phyloP scores from a whole-genome alignment of 2,113 vertebrate genomes.

The Pandion haliaetus region DNA sequence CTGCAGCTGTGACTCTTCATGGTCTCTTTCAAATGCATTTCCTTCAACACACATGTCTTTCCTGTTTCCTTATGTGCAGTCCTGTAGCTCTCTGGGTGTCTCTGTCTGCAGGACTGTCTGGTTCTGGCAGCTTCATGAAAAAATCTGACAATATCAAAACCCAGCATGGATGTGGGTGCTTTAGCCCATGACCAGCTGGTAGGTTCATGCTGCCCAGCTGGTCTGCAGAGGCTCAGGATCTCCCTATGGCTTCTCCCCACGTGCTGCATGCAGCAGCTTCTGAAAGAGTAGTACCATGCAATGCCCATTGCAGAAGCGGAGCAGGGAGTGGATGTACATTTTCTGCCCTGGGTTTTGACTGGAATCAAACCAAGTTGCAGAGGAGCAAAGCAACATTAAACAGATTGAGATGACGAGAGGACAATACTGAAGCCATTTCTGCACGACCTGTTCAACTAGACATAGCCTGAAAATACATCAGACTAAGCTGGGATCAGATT shows the following conservation, averaged over 20 bases:
- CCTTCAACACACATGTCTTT: background rate
- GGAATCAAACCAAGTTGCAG: background rate
- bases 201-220: background rate
- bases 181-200: background rate
- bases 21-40: background rate
- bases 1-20: background rate
- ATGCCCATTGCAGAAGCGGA: rapidly evolving
- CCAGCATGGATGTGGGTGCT: background rate
- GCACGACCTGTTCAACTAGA: background rate
- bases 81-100: background rate
- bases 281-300: rapidly evolving
- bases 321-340: background rate
- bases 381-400: background rate
- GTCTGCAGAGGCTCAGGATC: background rate
- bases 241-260: background rate
- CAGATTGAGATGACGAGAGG: background rate
- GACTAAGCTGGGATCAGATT: background rate
- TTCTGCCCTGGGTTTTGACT: background rate
- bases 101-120: background rate
- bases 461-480: background rate
- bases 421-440: background rate
- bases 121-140: background rate
- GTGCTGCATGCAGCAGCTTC: background rate
- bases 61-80: background rate
- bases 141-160: background rate